Conservation (phyloP, 2,797 vertebrate species). For the Meriones psammophilus region DNA sequence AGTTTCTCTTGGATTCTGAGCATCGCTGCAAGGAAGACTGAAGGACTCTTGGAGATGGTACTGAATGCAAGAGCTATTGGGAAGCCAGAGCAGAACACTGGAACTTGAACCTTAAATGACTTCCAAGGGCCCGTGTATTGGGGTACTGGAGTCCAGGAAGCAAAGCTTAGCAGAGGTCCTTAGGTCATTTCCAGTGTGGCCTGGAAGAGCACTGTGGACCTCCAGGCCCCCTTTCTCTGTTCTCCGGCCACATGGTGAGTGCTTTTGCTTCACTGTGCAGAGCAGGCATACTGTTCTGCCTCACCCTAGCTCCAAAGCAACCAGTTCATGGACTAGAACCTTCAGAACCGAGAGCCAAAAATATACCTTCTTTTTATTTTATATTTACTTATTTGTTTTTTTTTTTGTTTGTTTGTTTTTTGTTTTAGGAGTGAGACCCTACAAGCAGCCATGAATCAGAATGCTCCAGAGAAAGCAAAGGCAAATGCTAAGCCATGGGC, state of each 20-base stretch:
- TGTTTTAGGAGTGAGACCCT: background rate
- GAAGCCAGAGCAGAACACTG: background rate
- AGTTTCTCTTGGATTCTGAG: background rate
- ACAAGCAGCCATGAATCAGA: background rate
- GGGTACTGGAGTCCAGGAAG: background rate
- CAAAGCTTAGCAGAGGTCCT: background rate
- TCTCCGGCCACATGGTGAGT: too few relatives aligned
- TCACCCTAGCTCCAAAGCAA: background rate
- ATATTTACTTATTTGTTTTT: background rate
- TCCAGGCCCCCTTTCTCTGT: background rate
- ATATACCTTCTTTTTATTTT: background rate
- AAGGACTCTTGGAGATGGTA: background rate
- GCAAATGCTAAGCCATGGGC: background rate
- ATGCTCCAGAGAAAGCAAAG: background rate
- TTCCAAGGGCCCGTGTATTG: too few relatives aligned
- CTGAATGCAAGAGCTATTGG: background rate
- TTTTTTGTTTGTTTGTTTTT: background rate
- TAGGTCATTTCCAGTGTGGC: background rate
- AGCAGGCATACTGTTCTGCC: background rate
- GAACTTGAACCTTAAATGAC: background rate
- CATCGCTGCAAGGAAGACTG: background rate
- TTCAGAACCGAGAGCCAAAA: background rate
- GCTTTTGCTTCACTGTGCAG: background rate
- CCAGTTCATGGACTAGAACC: background rate
- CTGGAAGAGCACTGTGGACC: too few relatives aligned